These are phyloP conservation scores for Fulmarus glacialis DNA, from an alignment of 2,113 vertebrate genomes.

Conservation along the genomic window DNA sequence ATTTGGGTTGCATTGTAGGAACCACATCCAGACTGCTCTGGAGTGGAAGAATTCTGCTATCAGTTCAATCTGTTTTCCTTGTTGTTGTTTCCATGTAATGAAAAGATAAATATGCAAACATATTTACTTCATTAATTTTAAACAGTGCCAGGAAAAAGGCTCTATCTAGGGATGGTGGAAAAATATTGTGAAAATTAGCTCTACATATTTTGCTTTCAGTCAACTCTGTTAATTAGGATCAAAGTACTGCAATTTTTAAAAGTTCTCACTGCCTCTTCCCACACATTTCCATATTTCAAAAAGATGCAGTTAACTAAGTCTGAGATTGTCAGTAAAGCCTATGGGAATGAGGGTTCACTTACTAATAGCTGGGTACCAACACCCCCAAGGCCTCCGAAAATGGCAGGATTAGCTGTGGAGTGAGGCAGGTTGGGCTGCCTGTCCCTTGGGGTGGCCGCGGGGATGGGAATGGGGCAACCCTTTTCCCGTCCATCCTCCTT, in stretches of 20 bases:
- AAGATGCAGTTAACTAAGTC: conserved; percentile 19
- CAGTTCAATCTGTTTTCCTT: conserved; percentile 54
- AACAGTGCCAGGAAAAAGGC: conserved; percentile 57
- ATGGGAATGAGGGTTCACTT: neutral
- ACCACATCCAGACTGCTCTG: neutral
- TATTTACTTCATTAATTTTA: conserved; percentile 71
- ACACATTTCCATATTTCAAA: conserved; percentile 40
- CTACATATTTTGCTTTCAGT: conserved; percentile 63
- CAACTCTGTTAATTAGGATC: conserved; percentile 66
- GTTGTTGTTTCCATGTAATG: conserved; percentile 61
- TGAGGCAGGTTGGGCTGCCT: neutral
- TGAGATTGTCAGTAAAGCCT: neutral
- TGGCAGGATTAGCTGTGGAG: neutral
- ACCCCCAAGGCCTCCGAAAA: fast-evolving
- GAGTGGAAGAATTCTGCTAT: conserved; percentile 37
- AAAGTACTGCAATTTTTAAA: conserved; percentile 54
- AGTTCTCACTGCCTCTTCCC: conserved; percentile 53
- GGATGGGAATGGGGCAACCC: neutral
- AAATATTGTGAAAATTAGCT: conserved; percentile 68
- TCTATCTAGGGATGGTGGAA: conserved; percentile 56
- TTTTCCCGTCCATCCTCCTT: neutral
- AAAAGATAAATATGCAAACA: conserved; percentile 70
- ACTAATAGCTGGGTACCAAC: neutral
- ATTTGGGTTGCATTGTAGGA: neutral
- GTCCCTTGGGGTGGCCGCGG: neutral